Percentiles rank a stretch among this genome's conserved stretches.
These are phyloP conservation scores for Eospalax fontanierii DNA, from an alignment of 2,797 vertebrate species.

Conservation along the genomic window DNA sequence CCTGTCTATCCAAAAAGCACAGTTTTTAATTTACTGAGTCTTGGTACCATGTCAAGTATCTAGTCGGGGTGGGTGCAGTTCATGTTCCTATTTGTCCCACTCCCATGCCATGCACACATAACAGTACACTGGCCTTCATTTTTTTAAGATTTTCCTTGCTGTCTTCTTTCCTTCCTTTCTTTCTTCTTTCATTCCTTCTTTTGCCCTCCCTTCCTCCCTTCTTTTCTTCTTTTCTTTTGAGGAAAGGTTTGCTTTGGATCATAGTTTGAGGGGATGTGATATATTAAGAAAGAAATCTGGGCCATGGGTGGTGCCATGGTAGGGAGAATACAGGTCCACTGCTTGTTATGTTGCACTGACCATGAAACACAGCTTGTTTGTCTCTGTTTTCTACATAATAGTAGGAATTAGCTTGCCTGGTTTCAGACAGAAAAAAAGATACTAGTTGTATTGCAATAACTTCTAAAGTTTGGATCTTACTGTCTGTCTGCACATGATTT, in stretches of 20 bases:
- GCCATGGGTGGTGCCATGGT: too few relatives aligned
- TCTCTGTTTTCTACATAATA: not conserved
- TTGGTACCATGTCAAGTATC: not conserved
- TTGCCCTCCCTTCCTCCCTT: not conserved
- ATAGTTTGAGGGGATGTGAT: not conserved
- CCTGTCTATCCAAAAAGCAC: slow-evolving; percentile 19
- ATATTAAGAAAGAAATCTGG: too few relatives aligned
- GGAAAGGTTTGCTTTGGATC: not conserved
- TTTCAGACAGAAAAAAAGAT: not conserved
- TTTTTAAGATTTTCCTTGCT: not conserved
- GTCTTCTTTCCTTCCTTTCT: not conserved
- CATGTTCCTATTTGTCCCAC: not conserved
- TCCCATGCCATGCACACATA: not conserved
- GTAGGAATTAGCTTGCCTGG: slow-evolving; percentile 7
- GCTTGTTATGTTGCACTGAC: not conserved
- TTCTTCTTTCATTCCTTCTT: not conserved
- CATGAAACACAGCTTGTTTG: not conserved
- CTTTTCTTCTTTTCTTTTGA: not conserved
- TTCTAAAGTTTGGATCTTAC: not conserved
- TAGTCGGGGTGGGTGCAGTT: not conserved
- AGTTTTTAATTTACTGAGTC: not conserved
- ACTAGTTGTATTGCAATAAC: not conserved
- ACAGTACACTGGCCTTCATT: not conserved
- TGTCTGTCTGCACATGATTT: not conserved
- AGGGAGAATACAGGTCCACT: not conserved